Base-by-base conservation (phyloP, 1,140 invertebrate genomes). In the Antheraea mylitta region DNA sequence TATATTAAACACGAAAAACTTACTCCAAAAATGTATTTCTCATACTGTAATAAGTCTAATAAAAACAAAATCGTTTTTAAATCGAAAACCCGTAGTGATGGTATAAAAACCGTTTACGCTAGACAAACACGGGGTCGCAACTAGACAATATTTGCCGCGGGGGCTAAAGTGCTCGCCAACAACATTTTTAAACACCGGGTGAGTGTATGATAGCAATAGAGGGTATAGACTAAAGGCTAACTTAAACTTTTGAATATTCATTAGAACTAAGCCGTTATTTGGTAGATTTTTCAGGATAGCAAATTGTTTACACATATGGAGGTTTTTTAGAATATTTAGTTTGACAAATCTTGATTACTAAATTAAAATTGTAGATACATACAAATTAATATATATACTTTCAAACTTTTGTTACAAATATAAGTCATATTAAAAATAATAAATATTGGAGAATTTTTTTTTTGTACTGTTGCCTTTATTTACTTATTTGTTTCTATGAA, bases 51-150 rank as follows among this genome's bases (percentile, higher is more conserved):
- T 2, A 53, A 13, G 5, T 53, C 16, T 53, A 13, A 13, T 42
- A 18, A 18, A 64, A 37, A 36, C 18, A 42, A 37, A 18, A 63
- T 36, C 42, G 18, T 64, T 22, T n/a, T 53, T 53, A 16, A 16
- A 53, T 61, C 38, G 61, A 18, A 48, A 72, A 66, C 53, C 61
- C 42, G 18, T 76, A 38, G 79, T 83, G 76, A 78, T 78, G 77
- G 74, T 67, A 62, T 58, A 75, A 76, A 79, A 79, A 53, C 45
- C 77, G 78, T 82, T 82, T 84, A 80, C 67, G 64, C 66, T 73
- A 58, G 37, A 60, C 77, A 83, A 85, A 85, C 76, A 85, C 45
- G 37, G 37, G 70, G 71, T 78, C 74, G 69, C 70, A 64, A 61
- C 45, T 72, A 69, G 74, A 74, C 71, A 75, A 76, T 79, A 73